Evolutionary conservation across 2,797 vertebrate genomes (phyloP), one percentile per base, ranked within the genome.

Genomic region (Buceros bicornis): DNA sequence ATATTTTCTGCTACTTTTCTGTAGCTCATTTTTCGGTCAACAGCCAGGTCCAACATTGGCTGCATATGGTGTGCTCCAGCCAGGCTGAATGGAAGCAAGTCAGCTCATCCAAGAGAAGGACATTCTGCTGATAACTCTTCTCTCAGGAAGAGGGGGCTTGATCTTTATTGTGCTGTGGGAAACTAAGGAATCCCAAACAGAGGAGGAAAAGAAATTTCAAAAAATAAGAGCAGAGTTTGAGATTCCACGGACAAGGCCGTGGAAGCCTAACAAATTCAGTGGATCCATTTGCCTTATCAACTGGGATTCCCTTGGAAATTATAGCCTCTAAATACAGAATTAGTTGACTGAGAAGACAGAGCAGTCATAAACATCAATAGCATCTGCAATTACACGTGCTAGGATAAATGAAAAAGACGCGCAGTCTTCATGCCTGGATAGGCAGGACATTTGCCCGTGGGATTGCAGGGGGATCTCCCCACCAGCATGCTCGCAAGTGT

Each of bases 401-500:
- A 47, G 78, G 48, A 61, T 42, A 73, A 87, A 87, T 71, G 29
- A 81, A 66, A 58, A 70, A 53, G 74, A 40, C 6, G 2, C 1
- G 3, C 18, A 22, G 28, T 4, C 48, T 73, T 69, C 33, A 16
- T 2, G 14, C 40, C 66, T 72, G 62, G 25, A 47, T 61, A 33
- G 60, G 35, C 8, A 0, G 48, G 37, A 54, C 22, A 5, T 13
- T n/a, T 1, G 1, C 67, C 48, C 5, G 0, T 7, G 61, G 73
- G 79, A 51, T 1, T 17, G 7, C 56, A 18, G 61, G 54, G 19
- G 62, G 48, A 64, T 51, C 16, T 77, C 67, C 67, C 45, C 54
- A 58, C 56, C 56, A 80, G 48, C 1, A 0, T 6, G 15, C 28
- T 76, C 42, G 33, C 45, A 5, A 2, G 0, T 6, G 9, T 31